These are phyloP conservation scores for Actinostola sp. DNA, from an alignment of 92 coral and sea anemone genomes.

Conservation along the genomic window DNA sequence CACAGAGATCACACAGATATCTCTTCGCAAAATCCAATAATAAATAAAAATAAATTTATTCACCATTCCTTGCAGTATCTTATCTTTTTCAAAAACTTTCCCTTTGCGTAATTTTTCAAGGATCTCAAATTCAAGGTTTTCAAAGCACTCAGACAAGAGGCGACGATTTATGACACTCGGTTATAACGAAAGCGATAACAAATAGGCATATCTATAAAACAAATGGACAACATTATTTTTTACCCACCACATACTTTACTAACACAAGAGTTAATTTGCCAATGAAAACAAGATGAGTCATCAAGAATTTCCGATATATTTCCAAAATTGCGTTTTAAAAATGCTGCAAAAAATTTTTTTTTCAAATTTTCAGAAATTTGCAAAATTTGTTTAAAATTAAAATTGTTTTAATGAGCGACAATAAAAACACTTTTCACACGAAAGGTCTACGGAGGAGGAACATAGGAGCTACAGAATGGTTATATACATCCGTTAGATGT, in stretches of 20 bases:
- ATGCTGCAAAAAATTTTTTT: no score
- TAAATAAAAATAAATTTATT: background rate
- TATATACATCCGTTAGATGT: no score
- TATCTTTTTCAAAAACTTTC: constrained; percentile 2
- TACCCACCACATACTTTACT: background rate
- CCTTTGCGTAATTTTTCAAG: background rate
- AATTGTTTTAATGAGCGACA: no score
- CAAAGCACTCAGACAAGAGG: background rate
- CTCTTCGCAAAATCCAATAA: background rate
- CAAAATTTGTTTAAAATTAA: no score
- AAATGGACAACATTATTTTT: constrained; percentile 7
- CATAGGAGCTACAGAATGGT: no score
- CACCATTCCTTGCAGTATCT: background rate
- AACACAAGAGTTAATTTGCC: no score
- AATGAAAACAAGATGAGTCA: background rate
- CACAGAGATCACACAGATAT: no score
- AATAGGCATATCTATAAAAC: background rate
- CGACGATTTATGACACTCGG: background rate
- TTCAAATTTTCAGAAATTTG: no score
- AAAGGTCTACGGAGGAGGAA: no score
- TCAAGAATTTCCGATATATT: constrained; percentile 1
- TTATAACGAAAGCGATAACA: background rate
- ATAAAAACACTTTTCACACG: no score
- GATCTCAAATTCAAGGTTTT: background rate
- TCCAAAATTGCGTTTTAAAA: no score